Base-by-base conservation (phyloP, 2,888 invertebrate species). In the Campoplex capitator region DNA sequence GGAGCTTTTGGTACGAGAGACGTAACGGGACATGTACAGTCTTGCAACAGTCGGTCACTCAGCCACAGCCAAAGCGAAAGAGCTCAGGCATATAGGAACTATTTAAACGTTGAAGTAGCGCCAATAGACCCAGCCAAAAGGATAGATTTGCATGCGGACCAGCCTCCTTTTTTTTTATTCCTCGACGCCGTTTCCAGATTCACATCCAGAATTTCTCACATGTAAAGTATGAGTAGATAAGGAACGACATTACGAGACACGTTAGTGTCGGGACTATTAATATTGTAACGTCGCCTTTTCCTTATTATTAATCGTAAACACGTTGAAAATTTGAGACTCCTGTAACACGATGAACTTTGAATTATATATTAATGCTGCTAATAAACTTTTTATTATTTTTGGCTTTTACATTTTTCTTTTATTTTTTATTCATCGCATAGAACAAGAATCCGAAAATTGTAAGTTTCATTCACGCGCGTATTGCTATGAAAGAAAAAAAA, bases 391-490 rank as follows among this genome's bases (percentile, higher is more conserved):
- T 3, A 16, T 28, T 23, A 23, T 23, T 23, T 23, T 23, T 23
- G 23, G 23, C 23, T 23, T 23, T 23, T 23, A 23, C 0, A 23
- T 23, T 23, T 23, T 23, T 23, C 23, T 0, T 23, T 23, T 23
- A 23, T 23, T 23, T 23, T 23, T 23, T 23, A 0, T 67, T 91
- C 90, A 90, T 91, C 91, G 90, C 89, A 87, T 89, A 90, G 90
- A 88, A 90, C 88, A 80, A 89, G 89, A 80, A 90, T 89, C 90
- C 90, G 91, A 90, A 91, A 91, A 88, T 75, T 83, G 89, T 88
- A 90, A 92, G 91, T 90, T 90, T 89, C 91, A 91, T 91, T 90
- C 90, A 89, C 88, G 88, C 89, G 90, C 82, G 38, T 65, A 51
- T 28, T 73, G 70, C 62, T 23, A 23, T 0, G 23, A 23, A 23